Percentiles rank a stretch among this genome's conserved stretches.
These are phyloP conservation scores for Conger conger DNA, from an alignment of 2,113 vertebrate species.

Conservation along the genomic window DNA sequence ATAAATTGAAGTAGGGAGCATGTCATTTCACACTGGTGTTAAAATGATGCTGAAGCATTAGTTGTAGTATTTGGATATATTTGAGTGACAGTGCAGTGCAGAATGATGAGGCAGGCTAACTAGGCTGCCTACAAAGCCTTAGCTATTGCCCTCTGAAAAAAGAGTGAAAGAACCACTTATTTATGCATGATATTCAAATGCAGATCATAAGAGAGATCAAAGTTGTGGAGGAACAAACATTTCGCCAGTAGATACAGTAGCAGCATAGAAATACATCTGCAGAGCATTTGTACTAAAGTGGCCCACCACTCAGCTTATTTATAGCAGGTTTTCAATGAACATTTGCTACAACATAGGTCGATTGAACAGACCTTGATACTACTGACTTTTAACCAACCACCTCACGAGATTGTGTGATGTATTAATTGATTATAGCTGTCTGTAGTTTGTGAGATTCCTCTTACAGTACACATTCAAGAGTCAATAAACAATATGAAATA, in stretches of 20 bases:
- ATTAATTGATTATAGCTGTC: not conserved
- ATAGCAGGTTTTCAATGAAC: not conserved
- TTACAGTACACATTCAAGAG: not conserved
- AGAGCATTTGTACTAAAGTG: not conserved
- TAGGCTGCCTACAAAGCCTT: not conserved
- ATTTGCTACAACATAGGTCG: not conserved
- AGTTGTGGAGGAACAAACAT: constrained; percentile 33
- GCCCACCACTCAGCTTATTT: not conserved
- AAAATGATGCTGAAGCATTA: not conserved
- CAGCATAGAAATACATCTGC: not conserved
- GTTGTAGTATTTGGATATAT: not conserved
- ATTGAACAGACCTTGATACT: not conserved
- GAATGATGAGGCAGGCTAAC: too few species aligned
- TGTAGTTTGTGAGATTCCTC: too few species aligned
- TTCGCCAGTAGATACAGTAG: constrained; percentile 25
- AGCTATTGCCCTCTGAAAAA: not conserved
- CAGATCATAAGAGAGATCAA: not conserved
- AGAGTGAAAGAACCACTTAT: not conserved
- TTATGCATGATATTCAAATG: not conserved
- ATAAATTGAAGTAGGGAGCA: not conserved
- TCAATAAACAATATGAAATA: not conserved
- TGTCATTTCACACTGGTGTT: not conserved
- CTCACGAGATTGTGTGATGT: not conserved
- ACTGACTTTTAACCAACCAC: not conserved
- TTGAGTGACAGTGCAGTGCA: not conserved